Conservation (phyloP, 2,888 invertebrate genomes). For the Cynaeus angustus region DNA sequence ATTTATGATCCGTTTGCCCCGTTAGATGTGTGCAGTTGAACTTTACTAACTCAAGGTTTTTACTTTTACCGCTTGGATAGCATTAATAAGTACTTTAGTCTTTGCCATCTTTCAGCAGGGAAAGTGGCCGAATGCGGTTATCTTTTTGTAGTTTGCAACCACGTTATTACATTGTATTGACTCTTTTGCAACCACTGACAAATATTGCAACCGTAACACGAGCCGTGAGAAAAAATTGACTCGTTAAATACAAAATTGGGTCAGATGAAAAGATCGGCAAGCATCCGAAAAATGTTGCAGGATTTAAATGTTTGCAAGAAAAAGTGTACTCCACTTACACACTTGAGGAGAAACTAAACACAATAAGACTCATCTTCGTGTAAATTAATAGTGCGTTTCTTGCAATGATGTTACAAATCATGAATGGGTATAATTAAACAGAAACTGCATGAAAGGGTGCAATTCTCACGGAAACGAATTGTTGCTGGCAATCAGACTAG, state of each 20-base stretch:
- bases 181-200: slow-evolving; percentile 37
- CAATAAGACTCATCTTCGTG: slow-evolving; percentile 14
- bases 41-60: slow-evolving; percentile 54
- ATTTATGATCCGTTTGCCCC: slow-evolving; percentile 35
- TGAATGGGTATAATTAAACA: too few relatives aligned
- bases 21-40: slow-evolving; percentile 46
- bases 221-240: slow-evolving; percentile 28
- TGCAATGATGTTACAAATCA: neutral
- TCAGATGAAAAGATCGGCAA: slow-evolving; percentile 5
- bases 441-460: neutral
- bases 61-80: slow-evolving; percentile 51
- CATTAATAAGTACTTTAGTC: slow-evolving; percentile 20
- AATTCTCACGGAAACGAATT: slow-evolving; percentile 13
- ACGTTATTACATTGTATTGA: slow-evolving; percentile 42
- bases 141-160: slow-evolving; percentile 37
- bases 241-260: slow-evolving; percentile 8
- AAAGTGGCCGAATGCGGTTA: slow-evolving; percentile 47
- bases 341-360: slow-evolving; percentile 36
- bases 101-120: slow-evolving; percentile 45
- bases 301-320: slow-evolving; percentile 21
- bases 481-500: slow-evolving; percentile 13
- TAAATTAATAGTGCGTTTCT: slow-evolving; percentile 26
- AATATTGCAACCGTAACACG: slow-evolving; percentile 33
- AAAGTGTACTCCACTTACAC: slow-evolving; percentile 40
- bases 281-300: slow-evolving; percentile 22